These are phyloP conservation scores for Leucoma salicis DNA, from an alignment of 2,888 invertebrate species.

Conservation along the genomic window DNA sequence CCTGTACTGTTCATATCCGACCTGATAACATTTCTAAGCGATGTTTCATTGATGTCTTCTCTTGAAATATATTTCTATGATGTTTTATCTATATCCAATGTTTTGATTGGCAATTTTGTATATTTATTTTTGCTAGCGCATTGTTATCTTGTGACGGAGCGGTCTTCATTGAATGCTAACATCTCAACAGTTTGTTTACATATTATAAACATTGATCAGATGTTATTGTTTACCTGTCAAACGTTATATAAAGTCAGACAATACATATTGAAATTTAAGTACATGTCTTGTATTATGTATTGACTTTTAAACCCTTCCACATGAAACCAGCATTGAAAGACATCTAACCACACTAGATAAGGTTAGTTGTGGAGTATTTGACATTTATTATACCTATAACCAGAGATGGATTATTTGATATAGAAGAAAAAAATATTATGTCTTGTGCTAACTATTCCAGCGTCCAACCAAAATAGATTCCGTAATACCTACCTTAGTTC, in stretches of 20 bases:
- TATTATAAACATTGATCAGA: constrained; percentile 54
- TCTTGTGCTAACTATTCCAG: constrained; percentile 42
- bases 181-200: constrained; percentile 46
- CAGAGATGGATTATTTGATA: background rate
- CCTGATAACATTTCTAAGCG: constrained; percentile 46
- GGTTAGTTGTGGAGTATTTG: no score
- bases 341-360: no score
- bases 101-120: constrained; percentile 60
- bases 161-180: constrained; percentile 59
- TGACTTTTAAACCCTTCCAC: no score
- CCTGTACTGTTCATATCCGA: constrained; percentile 46
- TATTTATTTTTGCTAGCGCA: constrained; percentile 57
- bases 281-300: no score
- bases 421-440: constrained; percentile 20
- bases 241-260: constrained; percentile 43
- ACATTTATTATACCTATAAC: no score
- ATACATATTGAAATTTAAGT: no score
- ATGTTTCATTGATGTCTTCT: constrained; percentile 52
- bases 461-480: constrained; percentile 52
- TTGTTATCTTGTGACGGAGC: constrained; percentile 56
- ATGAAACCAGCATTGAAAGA: no score
- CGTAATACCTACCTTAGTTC: constrained; percentile 61
- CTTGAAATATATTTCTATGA: constrained; percentile 46
- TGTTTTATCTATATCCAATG: constrained; percentile 37
- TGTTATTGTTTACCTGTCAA: constrained; percentile 45